Percentiles rank a stretch among this genome's conserved stretches.
These are phyloP conservation scores for Lymantria monacha DNA, from an alignment of 2,888 invertebrate genomes.

Conservation along the genomic window DNA sequence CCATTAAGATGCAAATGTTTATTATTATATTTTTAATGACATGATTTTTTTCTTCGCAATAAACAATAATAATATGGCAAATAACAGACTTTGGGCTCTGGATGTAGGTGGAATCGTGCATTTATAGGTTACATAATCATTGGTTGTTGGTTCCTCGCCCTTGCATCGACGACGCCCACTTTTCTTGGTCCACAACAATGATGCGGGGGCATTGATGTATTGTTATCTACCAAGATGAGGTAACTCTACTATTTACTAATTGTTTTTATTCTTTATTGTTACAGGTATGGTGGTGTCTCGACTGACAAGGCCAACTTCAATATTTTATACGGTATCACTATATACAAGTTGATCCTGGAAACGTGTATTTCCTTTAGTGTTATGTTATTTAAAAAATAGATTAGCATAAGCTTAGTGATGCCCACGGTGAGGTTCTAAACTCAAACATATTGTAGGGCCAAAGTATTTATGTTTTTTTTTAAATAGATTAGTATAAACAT, in stretches of 20 bases:
- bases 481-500: no score
- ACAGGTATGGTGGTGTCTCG: constrained; percentile 59
- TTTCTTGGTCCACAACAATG: constrained; percentile 63
- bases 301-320: constrained; percentile 38
- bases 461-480: no score
- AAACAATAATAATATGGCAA: no score
- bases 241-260: constrained; percentile 64
- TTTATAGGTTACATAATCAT: constrained; percentile 32
- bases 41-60: no score
- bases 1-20: no score
- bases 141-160: constrained; percentile 30
- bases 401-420: no score
- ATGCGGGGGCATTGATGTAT: constrained; percentile 72
- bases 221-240: constrained; percentile 58
- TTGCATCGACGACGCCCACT: constrained; percentile 50
- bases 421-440: no score
- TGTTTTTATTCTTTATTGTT: constrained; percentile 73
- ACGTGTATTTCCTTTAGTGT: no score
- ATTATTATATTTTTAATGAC: no score
- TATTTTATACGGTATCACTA: neutral
- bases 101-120: constrained; percentile 26
- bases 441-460: no score
- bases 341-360: neutral
- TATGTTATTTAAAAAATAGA: no score
- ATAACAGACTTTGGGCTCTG: no score